These are phyloP conservation scores for Zeugodacus cucurbitae DNA, from an alignment of 1,140 invertebrate species.

Conservation along the genomic window DNA sequence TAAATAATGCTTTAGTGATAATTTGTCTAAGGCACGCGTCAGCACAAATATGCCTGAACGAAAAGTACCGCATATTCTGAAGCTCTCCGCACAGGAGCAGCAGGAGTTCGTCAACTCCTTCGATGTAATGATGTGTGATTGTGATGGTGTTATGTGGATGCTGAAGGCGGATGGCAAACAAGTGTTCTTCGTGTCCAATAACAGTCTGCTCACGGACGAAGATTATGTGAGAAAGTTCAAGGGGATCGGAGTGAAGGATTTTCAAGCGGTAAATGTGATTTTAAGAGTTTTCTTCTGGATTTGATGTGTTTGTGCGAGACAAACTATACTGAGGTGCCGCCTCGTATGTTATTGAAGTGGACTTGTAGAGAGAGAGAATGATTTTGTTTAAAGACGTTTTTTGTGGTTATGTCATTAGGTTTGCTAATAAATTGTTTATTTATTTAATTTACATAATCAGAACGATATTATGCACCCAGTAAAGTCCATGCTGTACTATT, in stretches of 20 bases:
- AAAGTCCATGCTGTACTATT: too few relatives aligned
- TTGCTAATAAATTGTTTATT: not conserved
- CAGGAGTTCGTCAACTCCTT: slow-evolving; percentile 58
- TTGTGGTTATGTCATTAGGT: too few relatives aligned
- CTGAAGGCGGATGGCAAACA: slow-evolving; percentile 73
- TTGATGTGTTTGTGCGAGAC: not conserved
- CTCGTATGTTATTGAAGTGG: too few relatives aligned
- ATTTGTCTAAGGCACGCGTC: not conserved
- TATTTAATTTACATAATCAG: not conserved
- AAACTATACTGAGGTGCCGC: too few relatives aligned
- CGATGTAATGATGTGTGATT: slow-evolving; percentile 58
- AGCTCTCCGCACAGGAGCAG: slow-evolving; percentile 43
- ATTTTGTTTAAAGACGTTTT: too few relatives aligned
- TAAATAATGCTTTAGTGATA: not conserved
- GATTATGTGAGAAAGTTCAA: slow-evolving; percentile 48
- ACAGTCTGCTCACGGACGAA: slow-evolving; percentile 65
- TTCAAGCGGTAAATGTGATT: slow-evolving; percentile 41
- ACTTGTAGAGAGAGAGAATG: too few relatives aligned
- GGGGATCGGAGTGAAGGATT: not conserved
- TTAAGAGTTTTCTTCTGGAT: not conserved
- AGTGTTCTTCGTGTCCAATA: slow-evolving; percentile 77
- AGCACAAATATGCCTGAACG: slow-evolving; percentile 44
- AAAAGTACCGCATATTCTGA: slow-evolving; percentile 39
- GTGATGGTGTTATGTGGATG: slow-evolving; percentile 72
- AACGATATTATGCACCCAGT: too few relatives aligned